A percentile compares a stretch with the other conserved stretches of the same genome.
These are phyloP conservation scores for Carassius carassius DNA, from an alignment of 2,113 vertebrate genomes.

Conservation along the genomic window DNA sequence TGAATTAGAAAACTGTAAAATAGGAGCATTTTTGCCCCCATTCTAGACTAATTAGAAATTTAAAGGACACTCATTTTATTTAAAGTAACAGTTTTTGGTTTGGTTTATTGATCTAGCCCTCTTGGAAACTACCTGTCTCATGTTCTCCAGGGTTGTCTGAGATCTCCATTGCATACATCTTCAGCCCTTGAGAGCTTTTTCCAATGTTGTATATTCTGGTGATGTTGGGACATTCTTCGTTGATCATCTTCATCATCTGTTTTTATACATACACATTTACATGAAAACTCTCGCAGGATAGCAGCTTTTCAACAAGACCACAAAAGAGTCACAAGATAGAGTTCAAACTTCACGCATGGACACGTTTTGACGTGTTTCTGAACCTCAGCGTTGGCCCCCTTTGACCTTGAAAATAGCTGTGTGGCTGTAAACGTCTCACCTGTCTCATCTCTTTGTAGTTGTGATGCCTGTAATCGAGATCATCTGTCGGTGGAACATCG, in stretches of 20 bases:
- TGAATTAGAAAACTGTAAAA: no score
- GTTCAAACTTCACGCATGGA: not conserved
- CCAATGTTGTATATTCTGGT: conserved; percentile 94
- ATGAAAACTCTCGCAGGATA: not conserved
- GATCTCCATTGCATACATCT: conserved; percentile 93
- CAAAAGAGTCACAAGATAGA: conserved; percentile 8
- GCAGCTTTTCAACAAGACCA: not conserved
- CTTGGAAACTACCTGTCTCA: conserved; percentile 76
- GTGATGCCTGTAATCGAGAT: conserved; percentile 92
- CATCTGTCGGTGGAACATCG: conserved; percentile 78
- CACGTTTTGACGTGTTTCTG: not conserved
- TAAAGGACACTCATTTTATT: no score
- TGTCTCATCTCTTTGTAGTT: conserved; percentile 93
- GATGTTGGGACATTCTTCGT: conserved; percentile 92
- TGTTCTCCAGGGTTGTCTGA: conserved; percentile 92
- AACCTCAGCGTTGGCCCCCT: conserved; percentile 3
- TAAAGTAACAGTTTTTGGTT: no score
- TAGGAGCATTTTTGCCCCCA: no score
- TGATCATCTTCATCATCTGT: conserved; percentile 94
- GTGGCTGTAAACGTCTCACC: conserved; percentile 72
- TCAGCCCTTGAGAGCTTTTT: conserved; percentile 86
- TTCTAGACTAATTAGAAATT: no score
- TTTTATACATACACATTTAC: not conserved
- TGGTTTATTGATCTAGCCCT: no score
- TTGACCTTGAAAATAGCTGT: conserved; percentile 17